phyloP scores from a whole-genome alignment of 2,888 invertebrate genomes.

The Poecilus cupreus region DNA sequence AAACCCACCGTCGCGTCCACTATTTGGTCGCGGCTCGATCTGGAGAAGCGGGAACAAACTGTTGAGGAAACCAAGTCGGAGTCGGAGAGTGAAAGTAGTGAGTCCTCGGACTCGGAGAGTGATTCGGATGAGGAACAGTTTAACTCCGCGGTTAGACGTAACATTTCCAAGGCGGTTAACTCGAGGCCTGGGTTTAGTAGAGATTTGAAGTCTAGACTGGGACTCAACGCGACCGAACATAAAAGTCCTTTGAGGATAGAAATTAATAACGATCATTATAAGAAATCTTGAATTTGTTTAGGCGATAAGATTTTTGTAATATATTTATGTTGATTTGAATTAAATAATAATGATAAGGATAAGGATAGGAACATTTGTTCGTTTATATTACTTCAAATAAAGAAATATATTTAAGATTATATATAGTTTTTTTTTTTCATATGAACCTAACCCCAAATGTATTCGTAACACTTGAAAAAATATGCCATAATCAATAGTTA shows the following conservation, averaged over 20 bases:
- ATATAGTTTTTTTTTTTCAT: too few species aligned
- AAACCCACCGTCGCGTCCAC: conserved; percentile 68
- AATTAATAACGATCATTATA: conserved; percentile 68
- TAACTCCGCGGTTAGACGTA: conserved; percentile 60
- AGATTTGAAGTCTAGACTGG: conserved; percentile 59
- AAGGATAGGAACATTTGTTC: background rate
- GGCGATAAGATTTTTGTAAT: background rate
- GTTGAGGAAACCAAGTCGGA: conserved; percentile 63
- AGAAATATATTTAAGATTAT: conserved; percentile 16
- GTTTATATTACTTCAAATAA: conserved; percentile 21
- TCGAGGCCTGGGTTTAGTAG: conserved; percentile 66
- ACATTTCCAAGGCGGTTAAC: conserved; percentile 50
- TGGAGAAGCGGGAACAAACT: conserved; percentile 59
- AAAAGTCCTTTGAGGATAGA: conserved; percentile 70
- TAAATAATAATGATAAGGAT: background rate
- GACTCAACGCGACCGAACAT: conserved; percentile 62
- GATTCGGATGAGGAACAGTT: conserved; percentile 60
- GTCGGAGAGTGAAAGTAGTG: conserved; percentile 61
- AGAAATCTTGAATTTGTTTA: conserved; percentile 55
- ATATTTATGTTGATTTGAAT: background rate
- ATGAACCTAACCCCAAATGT: too few species aligned
- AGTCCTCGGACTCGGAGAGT: conserved; percentile 61
- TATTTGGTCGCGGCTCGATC: conserved; percentile 68
- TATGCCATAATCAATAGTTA: too few species aligned
- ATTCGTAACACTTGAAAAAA: too few species aligned